phyloP scores from a whole-genome alignment of 1,140 invertebrate species.

The Sweltsa coloradensis region DNA sequence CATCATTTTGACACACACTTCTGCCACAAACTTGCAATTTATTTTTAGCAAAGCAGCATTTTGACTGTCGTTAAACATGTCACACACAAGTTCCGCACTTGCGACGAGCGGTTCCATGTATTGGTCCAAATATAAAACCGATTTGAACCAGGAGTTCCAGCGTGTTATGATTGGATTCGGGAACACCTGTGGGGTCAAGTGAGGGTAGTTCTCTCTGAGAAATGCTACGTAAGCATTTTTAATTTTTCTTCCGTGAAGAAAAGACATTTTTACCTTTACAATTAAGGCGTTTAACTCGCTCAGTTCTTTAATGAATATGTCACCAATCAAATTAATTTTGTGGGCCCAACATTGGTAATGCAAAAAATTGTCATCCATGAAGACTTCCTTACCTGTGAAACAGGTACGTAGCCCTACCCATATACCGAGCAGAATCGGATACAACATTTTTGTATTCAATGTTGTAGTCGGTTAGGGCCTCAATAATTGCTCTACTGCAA shows the following conservation, averaged over 20 bases:
- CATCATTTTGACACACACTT: no score
- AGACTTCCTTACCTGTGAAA: not conserved
- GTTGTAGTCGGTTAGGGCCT: slow-evolving; percentile 1
- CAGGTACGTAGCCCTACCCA: slow-evolving; percentile 7
- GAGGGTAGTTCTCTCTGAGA: not conserved
- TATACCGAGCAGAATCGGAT: slow-evolving; percentile 6
- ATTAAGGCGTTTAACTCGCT: slow-evolving; percentile 2
- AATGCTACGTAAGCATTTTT: slow-evolving; percentile 5
- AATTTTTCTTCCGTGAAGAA: slow-evolving; percentile 5
- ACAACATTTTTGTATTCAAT: slow-evolving; percentile 4
- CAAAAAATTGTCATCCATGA: slow-evolving; percentile 2
- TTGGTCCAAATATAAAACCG: not conserved
- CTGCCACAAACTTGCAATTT: no score
- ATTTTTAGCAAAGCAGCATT: no score
- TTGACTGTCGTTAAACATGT: not conserved
- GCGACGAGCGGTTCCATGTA: not conserved
- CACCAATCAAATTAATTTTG: slow-evolving; percentile 8
- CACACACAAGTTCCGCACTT: not conserved
- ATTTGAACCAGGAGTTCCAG: slow-evolving; percentile 10
- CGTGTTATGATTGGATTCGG: slow-evolving; percentile 6
- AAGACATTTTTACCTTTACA: slow-evolving; percentile 2
- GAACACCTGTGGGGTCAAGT: not conserved
- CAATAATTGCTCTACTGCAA: slow-evolving; percentile 2
- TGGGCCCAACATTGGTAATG: slow-evolving; percentile 8
- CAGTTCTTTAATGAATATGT: slow-evolving; percentile 1